A percentile compares a stretch with the other conserved stretches of the same genome.
phyloP scores from a whole-genome alignment of 2,113 vertebrate genomes.

The Pampusana beccarii region DNA sequence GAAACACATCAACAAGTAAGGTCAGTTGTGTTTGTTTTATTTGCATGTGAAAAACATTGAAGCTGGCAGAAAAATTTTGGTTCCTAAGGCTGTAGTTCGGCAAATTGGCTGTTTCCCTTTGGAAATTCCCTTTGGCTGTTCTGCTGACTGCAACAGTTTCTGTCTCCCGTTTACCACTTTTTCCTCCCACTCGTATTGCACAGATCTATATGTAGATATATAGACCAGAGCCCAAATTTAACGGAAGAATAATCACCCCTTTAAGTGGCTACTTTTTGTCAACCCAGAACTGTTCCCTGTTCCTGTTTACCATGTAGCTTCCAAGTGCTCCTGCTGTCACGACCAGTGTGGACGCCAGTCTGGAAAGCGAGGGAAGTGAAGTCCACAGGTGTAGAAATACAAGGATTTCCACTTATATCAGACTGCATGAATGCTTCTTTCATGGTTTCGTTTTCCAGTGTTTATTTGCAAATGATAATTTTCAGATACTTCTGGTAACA shows the following conservation, averaged over 20 bases:
- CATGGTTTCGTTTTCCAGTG: neutral
- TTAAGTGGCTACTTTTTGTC: neutral
- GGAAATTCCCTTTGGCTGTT: neutral
- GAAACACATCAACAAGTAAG: neutral
- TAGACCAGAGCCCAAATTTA: neutral
- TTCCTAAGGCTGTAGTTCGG: neutral
- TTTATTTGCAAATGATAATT: neutral
- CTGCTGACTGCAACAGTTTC: neutral
- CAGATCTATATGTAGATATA: neutral
- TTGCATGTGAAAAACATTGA: neutral
- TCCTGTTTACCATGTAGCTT: neutral
- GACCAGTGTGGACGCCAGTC: neutral
- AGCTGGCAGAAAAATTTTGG: neutral
- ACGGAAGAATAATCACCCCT: neutral
- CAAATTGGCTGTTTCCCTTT: too few relatives aligned
- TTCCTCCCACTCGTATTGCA: neutral
- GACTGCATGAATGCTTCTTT: neutral
- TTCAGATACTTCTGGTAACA: neutral
- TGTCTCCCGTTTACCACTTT: neutral
- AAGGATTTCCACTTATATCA: neutral
- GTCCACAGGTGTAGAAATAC: neutral
- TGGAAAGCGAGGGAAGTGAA: neutral
- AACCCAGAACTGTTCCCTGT: neutral
- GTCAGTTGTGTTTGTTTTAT: neutral
- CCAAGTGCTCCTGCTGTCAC: neutral